These are phyloP conservation scores for Sarotherodon lohbergeri DNA, from an alignment of 2,113 vertebrate genomes.

Conservation along the genomic window DNA sequence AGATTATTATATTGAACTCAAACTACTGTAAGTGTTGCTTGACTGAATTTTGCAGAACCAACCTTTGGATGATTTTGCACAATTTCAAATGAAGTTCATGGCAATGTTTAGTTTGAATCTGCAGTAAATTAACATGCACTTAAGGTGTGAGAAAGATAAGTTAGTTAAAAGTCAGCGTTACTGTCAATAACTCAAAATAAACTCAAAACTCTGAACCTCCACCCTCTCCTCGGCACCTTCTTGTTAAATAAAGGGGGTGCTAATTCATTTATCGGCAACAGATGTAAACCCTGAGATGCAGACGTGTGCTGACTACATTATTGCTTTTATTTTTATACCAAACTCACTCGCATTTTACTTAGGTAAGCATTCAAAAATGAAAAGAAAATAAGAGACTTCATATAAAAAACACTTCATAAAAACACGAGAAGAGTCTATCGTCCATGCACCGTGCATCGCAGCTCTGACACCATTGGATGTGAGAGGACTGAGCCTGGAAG, in stretches of 20 bases:
- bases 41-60: neutral
- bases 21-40: neutral
- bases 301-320: neutral
- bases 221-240: neutral
- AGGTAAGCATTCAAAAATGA: neutral
- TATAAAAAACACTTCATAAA: neutral
- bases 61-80: neutral
- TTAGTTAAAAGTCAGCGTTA: neutral
- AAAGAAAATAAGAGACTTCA: neutral
- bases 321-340: neutral
- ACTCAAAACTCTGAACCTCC: neutral
- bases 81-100: neutral
- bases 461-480: neutral
- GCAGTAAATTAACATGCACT: neutral
- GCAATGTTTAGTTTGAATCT: neutral
- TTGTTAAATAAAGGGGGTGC: neutral
- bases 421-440: neutral
- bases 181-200: neutral
- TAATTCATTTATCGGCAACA: neutral
- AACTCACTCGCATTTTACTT: neutral
- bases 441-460: neutral
- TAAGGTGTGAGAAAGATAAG: neutral
- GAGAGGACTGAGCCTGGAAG: constrained; percentile 7
- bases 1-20: neutral
- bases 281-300: neutral